These are phyloP conservation scores for Eucidaris tribuloides DNA, from an alignment of 35 echinoderm and acorn worm genomes.

Conservation along the genomic window DNA sequence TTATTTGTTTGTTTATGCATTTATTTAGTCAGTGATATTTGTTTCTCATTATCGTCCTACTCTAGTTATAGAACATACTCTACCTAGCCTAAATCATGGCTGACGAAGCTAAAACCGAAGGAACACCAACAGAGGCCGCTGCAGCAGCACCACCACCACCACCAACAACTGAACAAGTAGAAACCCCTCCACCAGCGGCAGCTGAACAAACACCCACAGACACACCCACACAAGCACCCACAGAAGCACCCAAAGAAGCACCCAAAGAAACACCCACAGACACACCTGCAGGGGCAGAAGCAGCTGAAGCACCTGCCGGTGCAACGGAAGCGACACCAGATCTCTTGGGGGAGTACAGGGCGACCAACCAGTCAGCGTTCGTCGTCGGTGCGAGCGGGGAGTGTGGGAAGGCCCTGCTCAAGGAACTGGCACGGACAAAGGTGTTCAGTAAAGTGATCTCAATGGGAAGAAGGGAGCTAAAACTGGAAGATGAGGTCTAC, in stretches of 20 bases:
- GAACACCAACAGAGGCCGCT: background rate
- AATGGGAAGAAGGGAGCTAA: slow-evolving; percentile 71
- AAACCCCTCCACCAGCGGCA: too few species aligned
- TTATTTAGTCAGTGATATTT: too few species aligned
- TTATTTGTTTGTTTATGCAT: too few species aligned
- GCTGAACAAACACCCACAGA: too few species aligned
- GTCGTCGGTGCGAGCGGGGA: slow-evolving; percentile 78
- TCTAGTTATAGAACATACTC: too few species aligned
- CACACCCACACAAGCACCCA: background rate
- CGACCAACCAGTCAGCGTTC: slow-evolving; percentile 43
- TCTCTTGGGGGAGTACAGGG: slow-evolving; percentile 13
- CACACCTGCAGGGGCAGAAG: too few species aligned
- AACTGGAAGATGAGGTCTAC: slow-evolving; percentile 61
- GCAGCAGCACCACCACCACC: background rate
- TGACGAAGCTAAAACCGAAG: background rate
- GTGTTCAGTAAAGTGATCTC: slow-evolving; percentile 65
- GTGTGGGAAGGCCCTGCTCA: slow-evolving; percentile 69
- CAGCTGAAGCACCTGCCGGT: too few species aligned
- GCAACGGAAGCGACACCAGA: too few species aligned
- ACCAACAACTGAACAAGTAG: too few species aligned
- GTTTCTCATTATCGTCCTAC: too few species aligned
- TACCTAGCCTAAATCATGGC: too few species aligned
- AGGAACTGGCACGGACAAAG: slow-evolving; percentile 57
- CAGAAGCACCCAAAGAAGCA: background rate
- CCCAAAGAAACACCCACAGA: background rate